A percentile compares a stretch with the other conserved stretches of the same genome.
Conservation (phyloP, 2,888 invertebrate genomes). For the Trachelus troglodyta region DNA sequence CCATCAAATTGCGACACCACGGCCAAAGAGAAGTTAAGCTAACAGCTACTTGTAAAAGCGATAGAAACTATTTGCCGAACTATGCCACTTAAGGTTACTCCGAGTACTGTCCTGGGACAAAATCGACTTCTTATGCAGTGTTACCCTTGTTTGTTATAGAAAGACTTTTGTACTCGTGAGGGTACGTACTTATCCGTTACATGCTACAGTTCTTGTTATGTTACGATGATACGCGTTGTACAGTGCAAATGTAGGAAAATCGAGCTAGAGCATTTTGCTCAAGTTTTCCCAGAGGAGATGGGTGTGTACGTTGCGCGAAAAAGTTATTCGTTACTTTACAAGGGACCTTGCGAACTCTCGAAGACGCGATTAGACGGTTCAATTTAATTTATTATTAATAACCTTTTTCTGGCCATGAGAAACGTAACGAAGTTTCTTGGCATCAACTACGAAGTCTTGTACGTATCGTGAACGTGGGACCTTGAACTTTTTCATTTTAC, state of each 20-base stretch:
- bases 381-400: not conserved
- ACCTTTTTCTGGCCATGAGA: not conserved
- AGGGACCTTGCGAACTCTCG: not conserved
- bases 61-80: not conserved
- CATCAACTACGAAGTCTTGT: not conserved
- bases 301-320: not conserved
- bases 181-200: not conserved
- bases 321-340: not conserved
- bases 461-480: not conserved
- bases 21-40: not conserved
- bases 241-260: not conserved
- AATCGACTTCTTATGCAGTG: not conserved
- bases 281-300: not conserved
- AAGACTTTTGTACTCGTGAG: not conserved
- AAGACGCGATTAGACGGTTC: not conserved
- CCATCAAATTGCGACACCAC: not conserved
- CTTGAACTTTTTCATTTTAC: not conserved
- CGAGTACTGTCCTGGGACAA: not conserved
- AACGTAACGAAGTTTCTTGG: not conserved
- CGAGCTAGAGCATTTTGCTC: not conserved
- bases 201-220: not conserved
- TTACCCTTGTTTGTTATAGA: not conserved
- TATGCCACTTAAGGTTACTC: not conserved
- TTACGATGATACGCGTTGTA: not conserved
- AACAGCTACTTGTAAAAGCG: not conserved